Conservation (phyloP, 2,797 vertebrate genomes). For the Dendrocincla fuliginosa region DNA sequence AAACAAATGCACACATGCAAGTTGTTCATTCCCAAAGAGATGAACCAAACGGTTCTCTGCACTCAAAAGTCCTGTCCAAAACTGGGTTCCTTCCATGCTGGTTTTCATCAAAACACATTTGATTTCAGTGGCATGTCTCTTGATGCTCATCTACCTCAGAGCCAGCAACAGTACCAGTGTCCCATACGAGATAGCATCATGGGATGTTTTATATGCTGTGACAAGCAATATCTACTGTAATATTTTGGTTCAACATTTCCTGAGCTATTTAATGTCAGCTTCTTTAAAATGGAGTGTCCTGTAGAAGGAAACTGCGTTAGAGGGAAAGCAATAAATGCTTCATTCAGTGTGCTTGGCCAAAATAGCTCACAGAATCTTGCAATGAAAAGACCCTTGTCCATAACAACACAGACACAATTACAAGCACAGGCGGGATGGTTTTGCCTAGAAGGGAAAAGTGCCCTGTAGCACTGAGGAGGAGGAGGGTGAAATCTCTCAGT, state of each 20-base stretch:
- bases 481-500: background rate
- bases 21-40: background rate
- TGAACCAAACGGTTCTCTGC: background rate
- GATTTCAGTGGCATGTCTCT: background rate
- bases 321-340: constrained; percentile 19
- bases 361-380: background rate
- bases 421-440: background rate
- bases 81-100: background rate
- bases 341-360: constrained; percentile 11
- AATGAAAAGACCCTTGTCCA: constrained; percentile 43
- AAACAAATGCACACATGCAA: background rate
- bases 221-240: background rate
- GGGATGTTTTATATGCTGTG: background rate
- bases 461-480: background rate
- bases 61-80: background rate
- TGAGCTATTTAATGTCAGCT: background rate
- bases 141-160: background rate
- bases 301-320: background rate
- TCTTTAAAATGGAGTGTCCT: background rate
- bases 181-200: background rate
- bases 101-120: background rate
- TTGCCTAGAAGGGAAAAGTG: background rate
- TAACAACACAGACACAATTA: background rate
- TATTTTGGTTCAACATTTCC: background rate
- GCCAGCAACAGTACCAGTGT: background rate